These are phyloP conservation scores for Megaceryle maxima DNA, from an alignment of 2,113 vertebrate genomes.

Conservation along the genomic window DNA sequence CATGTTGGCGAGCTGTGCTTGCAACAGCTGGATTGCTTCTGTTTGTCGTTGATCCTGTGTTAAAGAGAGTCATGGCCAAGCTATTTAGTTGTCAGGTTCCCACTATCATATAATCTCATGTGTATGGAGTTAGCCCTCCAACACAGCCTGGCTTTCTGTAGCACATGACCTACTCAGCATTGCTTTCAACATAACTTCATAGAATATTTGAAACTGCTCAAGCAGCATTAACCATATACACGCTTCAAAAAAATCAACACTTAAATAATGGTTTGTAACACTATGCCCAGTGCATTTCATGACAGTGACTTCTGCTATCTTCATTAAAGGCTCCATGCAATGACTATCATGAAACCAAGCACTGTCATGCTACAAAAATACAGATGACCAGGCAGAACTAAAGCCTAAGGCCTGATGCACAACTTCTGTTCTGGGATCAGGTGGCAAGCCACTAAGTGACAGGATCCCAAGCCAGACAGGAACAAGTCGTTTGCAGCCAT, in stretches of 20 bases:
- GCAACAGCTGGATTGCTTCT: slow-evolving; percentile 92
- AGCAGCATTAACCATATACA: background rate
- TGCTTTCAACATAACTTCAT: background rate
- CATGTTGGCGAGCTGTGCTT: slow-evolving; percentile 91
- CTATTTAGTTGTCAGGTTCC: background rate
- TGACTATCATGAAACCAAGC: background rate
- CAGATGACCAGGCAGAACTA: background rate
- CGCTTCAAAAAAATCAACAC: background rate
- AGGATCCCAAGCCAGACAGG: background rate
- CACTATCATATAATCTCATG: background rate
- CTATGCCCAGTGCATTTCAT: background rate
- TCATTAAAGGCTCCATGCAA: background rate
- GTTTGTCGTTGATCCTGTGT: slow-evolving; percentile 93
- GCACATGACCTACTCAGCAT: background rate
- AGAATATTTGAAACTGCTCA: background rate
- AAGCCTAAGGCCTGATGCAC: background rate
- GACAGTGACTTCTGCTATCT: background rate
- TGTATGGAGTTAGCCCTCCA: background rate
- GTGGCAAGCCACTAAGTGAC: background rate
- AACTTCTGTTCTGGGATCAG: background rate
- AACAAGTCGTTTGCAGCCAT: background rate
- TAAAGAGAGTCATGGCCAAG: background rate
- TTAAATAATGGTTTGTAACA: background rate
- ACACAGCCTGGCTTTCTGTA: background rate
- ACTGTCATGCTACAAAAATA: background rate